Evolutionary conservation across 1,140 invertebrate genomes (phyloP), one percentile per base, ranked within the genome.

Genomic region (Dreissena rostriformis): DNA sequence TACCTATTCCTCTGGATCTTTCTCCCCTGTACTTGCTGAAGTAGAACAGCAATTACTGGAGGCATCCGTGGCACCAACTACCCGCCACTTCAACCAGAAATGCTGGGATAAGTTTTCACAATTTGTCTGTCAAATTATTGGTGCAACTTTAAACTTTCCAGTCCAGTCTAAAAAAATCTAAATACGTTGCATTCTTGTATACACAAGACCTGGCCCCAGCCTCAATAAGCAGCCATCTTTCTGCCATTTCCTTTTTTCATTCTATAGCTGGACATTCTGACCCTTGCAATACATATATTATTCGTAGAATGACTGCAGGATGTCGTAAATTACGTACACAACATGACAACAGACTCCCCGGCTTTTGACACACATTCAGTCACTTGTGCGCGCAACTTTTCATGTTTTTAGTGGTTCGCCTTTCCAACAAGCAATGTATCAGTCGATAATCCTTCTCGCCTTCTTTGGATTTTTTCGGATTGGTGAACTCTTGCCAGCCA

Each of bases 391-490:
- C 49, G 26, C 12, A 14, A 71, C 24, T 17, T n/a, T 11, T 71
- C 19, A 15, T 19, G 11, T 29, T 28, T 14, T 29, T 71, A 11
- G 26, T 12, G 26, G 6, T 71, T 14, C 12, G 10, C 68, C 68
- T 15, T 71, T 8, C 26, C 68, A 29, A n/a, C 22, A 11, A 29
- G n/a, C 19, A 8, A 11, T 71, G 22, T 71, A 71, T n/a, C 19
- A 10, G 26, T 24, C 68, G 6, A 29, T 71, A 19, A 71, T 57
- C 12, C 53, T 57, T 57, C 53, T 57, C 12, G 53, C 53, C 19
- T 57, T 57, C 53, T 57, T 57, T 71, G 68, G 22, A 6, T 51
- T 74, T 53, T 74, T 74, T 28, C 72, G 72, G 7, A 19, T 74
- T 51, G 72, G 72, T 26, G 72, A 74, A 49, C 22, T 74, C 7